A percentile compares a stretch with the other conserved stretches of the same genome.
Conservation (phyloP, 2,888 invertebrate genomes). For the Busseola fusca region DNA sequence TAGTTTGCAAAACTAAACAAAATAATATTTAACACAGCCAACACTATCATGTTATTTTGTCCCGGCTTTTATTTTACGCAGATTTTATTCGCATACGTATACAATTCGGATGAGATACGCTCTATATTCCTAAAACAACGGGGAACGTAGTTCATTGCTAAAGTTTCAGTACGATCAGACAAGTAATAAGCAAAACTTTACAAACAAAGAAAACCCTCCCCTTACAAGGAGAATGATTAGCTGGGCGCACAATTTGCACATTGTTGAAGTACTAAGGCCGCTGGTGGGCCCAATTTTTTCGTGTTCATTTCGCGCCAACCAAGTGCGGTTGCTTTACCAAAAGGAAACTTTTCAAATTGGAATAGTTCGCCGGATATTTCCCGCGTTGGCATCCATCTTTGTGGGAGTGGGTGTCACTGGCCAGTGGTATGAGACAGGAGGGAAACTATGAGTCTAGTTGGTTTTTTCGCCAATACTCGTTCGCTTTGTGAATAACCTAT, state of each 20-base stretch:
- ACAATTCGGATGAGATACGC: slow-evolving; percentile 9
- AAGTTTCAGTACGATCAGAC: slow-evolving; percentile 17
- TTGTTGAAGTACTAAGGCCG: slow-evolving; percentile 43
- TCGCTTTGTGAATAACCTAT: slow-evolving; percentile 77
- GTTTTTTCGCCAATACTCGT: slow-evolving; percentile 79
- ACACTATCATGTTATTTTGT: slow-evolving; percentile 46
- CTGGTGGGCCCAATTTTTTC: slow-evolving; percentile 68
- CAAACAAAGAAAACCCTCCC: slow-evolving; percentile 28
- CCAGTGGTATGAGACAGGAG: slow-evolving; percentile 60
- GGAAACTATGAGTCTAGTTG: slow-evolving; percentile 65
- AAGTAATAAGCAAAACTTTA: slow-evolving; percentile 30
- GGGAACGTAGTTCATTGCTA: slow-evolving; percentile 15
- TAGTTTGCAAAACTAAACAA: slow-evolving; percentile 33
- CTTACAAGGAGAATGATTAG: slow-evolving; percentile 39
- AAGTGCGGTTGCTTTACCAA: slow-evolving; percentile 77
- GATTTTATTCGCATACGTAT: slow-evolving; percentile 21
- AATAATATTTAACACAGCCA: slow-evolving; percentile 42
- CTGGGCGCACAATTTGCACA: slow-evolving; percentile 40
- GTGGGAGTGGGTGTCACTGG: slow-evolving; percentile 72
- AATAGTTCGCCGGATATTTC: slow-evolving; percentile 85
- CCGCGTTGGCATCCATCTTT: slow-evolving; percentile 82
- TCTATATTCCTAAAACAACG: slow-evolving; percentile 3
- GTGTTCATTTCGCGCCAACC: slow-evolving; percentile 75
- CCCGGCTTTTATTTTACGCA: slow-evolving; percentile 23
- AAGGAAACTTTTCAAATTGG: slow-evolving; percentile 86